Base-by-base conservation (phyloP, 64 coral and sea anemone genomes). In the Hydrozoanthus tunicans region DNA sequence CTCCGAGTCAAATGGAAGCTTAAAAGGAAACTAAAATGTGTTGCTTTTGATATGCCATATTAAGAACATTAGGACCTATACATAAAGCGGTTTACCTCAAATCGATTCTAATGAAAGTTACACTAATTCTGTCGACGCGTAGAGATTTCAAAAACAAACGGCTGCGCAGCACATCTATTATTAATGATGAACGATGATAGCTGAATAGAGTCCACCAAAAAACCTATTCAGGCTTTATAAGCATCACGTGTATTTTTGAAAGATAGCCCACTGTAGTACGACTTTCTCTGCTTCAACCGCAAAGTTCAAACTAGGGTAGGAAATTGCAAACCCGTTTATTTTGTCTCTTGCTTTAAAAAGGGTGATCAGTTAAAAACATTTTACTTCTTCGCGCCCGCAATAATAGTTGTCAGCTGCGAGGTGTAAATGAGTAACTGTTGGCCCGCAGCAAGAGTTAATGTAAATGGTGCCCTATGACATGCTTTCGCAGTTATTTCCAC, bases 391-490 rank as follows among this genome's bases (percentile, higher is more conserved):
- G 61, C 61, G 67, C 54, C 55, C 74, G 70, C 70, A 51, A 74
- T 23, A 32, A 56, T 9, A 56, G 55, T 70, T 73, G 54, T 13
- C 51, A 56, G 54, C 80, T 64, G 2, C 55, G 53, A 88, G 84
- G 84, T 88, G 84, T 88, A 88, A 88, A 88, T 88, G 84, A 88
- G 3, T 88, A 88, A 88, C 84, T 60, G 0, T 57, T 73, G 20
- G 7, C 61, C 9, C 6, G 53, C 80, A 82, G 59, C 11, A 20
- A 55, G 51, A 60, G 8, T 57, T 52, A 57, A 79, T 79, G 77
- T 54, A 79, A 79, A 79, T 58, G 13, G 20, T 55, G 9, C 14
- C 15, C 12, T 56, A 5, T 20, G 61, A 53, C 27, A n/a, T 43
- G 14, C 65, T 13, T 52, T 54, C 14, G 15, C 66, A 13, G 4